Evolutionary conservation across 2,797 vertebrate species (phyloP).

Genomic region (Halcyon chelicuti): DNA sequence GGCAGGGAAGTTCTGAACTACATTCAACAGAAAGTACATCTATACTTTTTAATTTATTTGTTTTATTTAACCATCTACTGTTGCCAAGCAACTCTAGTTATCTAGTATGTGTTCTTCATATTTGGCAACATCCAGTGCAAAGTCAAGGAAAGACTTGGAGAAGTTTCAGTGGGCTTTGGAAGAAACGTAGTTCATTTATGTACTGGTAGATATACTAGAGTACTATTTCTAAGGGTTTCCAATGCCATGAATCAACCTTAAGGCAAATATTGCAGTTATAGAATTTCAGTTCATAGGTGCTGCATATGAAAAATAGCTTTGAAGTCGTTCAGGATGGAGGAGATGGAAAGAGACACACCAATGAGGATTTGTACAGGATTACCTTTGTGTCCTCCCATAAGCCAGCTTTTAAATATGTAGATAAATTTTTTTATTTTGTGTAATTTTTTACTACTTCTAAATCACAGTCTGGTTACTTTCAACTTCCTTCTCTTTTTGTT

Average conservation of each 20-base stretch:
- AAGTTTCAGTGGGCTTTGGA: not conserved
- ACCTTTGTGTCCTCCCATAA: not conserved
- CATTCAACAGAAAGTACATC: not conserved
- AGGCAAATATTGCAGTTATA: not conserved
- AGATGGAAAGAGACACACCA: not conserved
- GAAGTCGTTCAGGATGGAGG: not conserved
- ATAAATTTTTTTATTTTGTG: not conserved
- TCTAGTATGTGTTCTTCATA: not conserved
- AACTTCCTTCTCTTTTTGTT: not conserved
- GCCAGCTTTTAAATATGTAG: not conserved
- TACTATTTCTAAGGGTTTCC: not conserved
- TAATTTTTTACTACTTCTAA: not conserved
- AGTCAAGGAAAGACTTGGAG: not conserved
- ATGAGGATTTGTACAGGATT: fast-evolving
- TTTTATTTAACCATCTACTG: not conserved
- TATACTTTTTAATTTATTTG: not conserved
- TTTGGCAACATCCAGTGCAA: not conserved
- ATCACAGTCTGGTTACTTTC: not conserved
- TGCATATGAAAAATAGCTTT: not conserved
- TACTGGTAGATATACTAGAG: not conserved
- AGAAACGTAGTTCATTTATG: not conserved
- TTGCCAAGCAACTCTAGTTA: not conserved
- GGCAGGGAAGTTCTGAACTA: not conserved
- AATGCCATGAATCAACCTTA: not conserved
- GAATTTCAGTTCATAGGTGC: not conserved